Evolutionary conservation across 2,888 invertebrate species (phyloP), one percentile per base, ranked within the genome.

Genomic region (Eupeodes latifasciatus): DNA sequence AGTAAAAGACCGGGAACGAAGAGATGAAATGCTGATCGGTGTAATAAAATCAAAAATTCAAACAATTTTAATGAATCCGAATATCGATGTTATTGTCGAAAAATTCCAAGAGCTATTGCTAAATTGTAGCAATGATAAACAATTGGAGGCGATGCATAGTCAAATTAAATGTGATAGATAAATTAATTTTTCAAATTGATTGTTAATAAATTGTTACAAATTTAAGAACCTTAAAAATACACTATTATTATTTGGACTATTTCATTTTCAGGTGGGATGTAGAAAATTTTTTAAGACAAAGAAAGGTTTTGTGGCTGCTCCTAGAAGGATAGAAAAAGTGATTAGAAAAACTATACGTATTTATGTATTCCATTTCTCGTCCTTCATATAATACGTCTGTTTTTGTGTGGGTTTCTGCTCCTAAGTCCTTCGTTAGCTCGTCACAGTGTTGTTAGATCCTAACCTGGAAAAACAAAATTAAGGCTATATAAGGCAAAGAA

Each of bases 1-100:
- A 62, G 96, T 96, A 0, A 93, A 93, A 85, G 91, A 91, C 0
- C 88, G 84, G 5, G 92, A 93, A 66, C 84, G 84, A n/a, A 81
- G 67, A 1, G 91, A 92, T 49, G 91, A 91, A 74, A 51, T 91
- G 5, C 72, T 92, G 49, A 89, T 90, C 34, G 82, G 86, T 1
- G 90, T 90, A 1, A 61, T 93, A 5, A 90, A 90, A 36, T 51
- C 74, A 0, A 90, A 92, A 89, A 92, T 93, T 7, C 57, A 49
- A 11, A 64, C 27, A 16, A 64, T 85, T 55, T 62, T 86, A 11
- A 16, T 47, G 49, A 78, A 62, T 19, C 67, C 69, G n/a, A 19
- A 72, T 5, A 44, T 49, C 1, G 83, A 83, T 0, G 71, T 44
- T n/a, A 83, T 62, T 51, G 27, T 87, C 10, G 12, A 47, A 4